Conservation (phyloP, 2,888 invertebrate species). For the Agrochola litura region DNA sequence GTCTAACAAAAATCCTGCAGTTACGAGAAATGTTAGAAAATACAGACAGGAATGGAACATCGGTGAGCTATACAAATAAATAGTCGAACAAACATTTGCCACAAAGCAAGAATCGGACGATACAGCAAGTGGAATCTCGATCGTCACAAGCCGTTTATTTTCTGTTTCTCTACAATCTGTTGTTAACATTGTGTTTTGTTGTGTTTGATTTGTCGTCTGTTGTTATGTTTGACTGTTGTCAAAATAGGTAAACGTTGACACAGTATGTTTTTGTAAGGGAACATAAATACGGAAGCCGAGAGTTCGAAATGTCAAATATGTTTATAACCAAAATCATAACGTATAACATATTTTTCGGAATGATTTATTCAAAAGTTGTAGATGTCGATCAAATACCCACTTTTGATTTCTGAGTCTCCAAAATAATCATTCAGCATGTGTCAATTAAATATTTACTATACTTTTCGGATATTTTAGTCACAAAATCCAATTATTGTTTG, state of each 20-base stretch:
- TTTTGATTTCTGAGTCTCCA: background rate
- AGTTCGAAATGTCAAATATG: constrained; percentile 3
- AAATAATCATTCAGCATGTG: background rate
- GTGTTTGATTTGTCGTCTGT: constrained; percentile 42
- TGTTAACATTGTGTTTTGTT: constrained; percentile 17
- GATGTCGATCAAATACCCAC: background rate
- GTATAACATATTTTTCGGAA: background rate
- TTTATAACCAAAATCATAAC: background rate
- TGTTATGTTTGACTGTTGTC: constrained; percentile 37
- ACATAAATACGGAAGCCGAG: constrained; percentile 23
- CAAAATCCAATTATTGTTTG: too few relatives aligned
- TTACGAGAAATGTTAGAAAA: background rate
- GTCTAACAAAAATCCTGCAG: background rate
- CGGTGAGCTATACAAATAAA: background rate
- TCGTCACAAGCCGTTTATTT: constrained; percentile 36
- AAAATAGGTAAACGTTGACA: constrained; percentile 36
- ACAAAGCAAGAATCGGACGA: constrained; percentile 5
- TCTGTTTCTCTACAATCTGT: constrained; percentile 37
- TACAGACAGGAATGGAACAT: background rate
- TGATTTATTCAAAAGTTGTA: background rate
- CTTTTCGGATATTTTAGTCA: too few relatives aligned
- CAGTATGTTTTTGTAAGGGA: constrained; percentile 8
- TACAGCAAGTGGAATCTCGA: constrained; percentile 12
- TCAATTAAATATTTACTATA: too few relatives aligned
- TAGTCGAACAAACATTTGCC: constrained; percentile 1